A percentile compares a stretch with the other conserved stretches of the same genome.
phyloP scores from a whole-genome alignment of 2,888 invertebrate genomes.

The Melipona beecheii region DNA sequence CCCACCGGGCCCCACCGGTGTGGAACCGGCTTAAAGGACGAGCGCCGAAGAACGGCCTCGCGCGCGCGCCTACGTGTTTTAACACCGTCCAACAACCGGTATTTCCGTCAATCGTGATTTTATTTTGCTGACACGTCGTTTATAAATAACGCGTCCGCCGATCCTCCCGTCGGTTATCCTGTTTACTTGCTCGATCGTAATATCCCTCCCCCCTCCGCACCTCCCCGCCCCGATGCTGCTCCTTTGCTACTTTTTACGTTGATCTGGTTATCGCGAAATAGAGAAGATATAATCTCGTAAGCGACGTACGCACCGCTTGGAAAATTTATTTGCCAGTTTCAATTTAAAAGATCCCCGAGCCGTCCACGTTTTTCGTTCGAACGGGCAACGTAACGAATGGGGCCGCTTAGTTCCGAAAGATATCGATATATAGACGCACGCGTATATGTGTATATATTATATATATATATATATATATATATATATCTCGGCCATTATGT shows the following conservation, averaged over 20 bases:
- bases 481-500: constrained; percentile 7
- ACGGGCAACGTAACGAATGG: not conserved
- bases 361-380: not conserved
- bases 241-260: constrained; percentile 2
- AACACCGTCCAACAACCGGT: constrained; percentile 23
- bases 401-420: constrained; percentile 19
- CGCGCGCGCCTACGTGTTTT: constrained; percentile 10
- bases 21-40: constrained; percentile 27
- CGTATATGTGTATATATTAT: no score
- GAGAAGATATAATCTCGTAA: constrained; percentile 20
- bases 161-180: constrained; percentile 18
- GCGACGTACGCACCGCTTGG: constrained; percentile 1
- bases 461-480: not conserved
- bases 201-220: not conserved
- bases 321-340: constrained; percentile 16
- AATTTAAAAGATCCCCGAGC: not conserved
- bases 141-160: constrained; percentile 34
- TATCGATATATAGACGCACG: not conserved
- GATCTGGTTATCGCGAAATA: constrained; percentile 45
- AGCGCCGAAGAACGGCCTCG: constrained; percentile 13
- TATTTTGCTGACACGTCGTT: constrained; percentile 44
- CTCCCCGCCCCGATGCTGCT: not conserved
- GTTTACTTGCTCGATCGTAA: constrained; percentile 30
- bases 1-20: not conserved
- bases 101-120: constrained; percentile 43